Evolutionary conservation across 2,113 vertebrate genomes (phyloP), one percentile per base, ranked within the genome.

Genomic region (Ariopsis seemanni): DNA sequence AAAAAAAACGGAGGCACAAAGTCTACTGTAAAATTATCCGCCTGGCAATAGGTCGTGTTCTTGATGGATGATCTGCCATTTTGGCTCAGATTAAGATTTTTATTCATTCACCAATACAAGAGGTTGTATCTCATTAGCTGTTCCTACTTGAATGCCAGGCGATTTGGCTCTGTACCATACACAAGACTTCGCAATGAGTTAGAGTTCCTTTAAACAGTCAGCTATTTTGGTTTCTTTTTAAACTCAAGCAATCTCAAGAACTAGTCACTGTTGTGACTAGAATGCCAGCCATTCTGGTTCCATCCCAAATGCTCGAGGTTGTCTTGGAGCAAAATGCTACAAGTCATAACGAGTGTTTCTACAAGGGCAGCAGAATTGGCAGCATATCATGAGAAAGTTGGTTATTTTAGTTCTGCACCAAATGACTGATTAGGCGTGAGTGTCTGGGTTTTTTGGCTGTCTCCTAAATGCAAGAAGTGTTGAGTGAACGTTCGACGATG

Each of bases 1-100:
- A 42, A 10, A 1, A 3, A 1, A 12, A 69, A 5, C 7, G 1
- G 71, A 9, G 11, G 15, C 0, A 7, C 4, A 14, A 15, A 7
- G 30, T 74, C 71, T 1, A 20, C 34, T 18, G 30, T 7, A 18
- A 18, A 42, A 48, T 42, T 7, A 9, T 72, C 18, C 17, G 20
- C 34, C 30, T 42, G 42, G 69, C 15, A 34, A 17, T 34, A 18
- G 1, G 14, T 30, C 30, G 4, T 30, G 27, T 75, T 25, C 42
- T 11, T 6, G 20, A 42, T 18, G 20, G 7, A 48, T 1, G 0
- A 74, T 2, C 71, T 1, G 34, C 34, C 34, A 74, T 74, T 48
- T 18, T 74, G 71, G 27, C 30, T 72, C 34, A 1, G 67, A 15
- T 42, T 72, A 72, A 72, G 50, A 75, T 69, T 67, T 69, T 30